Percentiles rank a stretch among this genome's conserved stretches.
phyloP scores from a whole-genome alignment of 2,888 invertebrate genomes.

The Catocala nupta region DNA sequence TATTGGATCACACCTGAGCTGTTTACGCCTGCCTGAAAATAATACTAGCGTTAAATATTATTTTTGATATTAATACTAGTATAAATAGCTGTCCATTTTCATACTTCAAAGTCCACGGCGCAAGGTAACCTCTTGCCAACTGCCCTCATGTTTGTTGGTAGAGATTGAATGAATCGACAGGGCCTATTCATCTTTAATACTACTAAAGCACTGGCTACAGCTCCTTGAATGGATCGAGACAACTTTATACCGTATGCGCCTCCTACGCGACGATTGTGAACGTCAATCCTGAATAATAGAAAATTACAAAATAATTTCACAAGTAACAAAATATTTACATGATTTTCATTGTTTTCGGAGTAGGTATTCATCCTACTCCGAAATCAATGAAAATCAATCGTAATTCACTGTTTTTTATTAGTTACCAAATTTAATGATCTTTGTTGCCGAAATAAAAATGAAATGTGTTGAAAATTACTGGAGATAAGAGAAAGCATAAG shows the following conservation, averaged over 20 bases:
- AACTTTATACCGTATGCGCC: slow-evolving; percentile 91
- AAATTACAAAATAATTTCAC: not conserved
- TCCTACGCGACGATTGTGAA: slow-evolving; percentile 75
- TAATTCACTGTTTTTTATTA: too few species aligned
- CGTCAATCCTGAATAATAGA: slow-evolving; percentile 86
- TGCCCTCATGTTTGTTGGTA: slow-evolving; percentile 89
- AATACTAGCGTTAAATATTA: not conserved
- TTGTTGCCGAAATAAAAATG: too few species aligned
- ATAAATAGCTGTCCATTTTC: not conserved
- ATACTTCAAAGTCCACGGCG: slow-evolving; percentile 81
- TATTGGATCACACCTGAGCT: slow-evolving; percentile 82
- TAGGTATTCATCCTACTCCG: too few species aligned
- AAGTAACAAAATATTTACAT: too few species aligned
- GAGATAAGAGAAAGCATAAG: too few species aligned
- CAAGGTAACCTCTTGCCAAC: slow-evolving; percentile 85
- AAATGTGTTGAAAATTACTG: too few species aligned
- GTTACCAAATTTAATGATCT: too few species aligned
- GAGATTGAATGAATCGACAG: slow-evolving; percentile 88
- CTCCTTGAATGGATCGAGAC: slow-evolving; percentile 83
- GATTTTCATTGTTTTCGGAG: too few species aligned
- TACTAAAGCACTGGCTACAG: slow-evolving; percentile 89
- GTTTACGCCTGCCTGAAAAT: slow-evolving; percentile 61
- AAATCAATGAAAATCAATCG: too few species aligned
- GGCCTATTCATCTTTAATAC: slow-evolving; percentile 87
- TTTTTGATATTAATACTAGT: not conserved